phyloP scores from a whole-genome alignment of 1,140 invertebrate species.

The Cephus cinctus region DNA sequence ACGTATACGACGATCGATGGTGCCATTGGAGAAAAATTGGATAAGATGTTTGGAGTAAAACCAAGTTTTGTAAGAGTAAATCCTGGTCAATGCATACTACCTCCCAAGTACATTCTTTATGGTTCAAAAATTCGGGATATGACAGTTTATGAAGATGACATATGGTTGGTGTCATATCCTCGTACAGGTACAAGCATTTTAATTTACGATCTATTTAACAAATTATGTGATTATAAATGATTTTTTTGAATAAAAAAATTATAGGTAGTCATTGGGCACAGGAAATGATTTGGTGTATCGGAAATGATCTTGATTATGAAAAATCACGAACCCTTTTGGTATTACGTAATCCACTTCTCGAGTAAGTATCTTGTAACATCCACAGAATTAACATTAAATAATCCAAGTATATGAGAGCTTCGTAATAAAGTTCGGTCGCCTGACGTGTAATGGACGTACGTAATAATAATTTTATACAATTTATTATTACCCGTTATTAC shows the following conservation, averaged over 20 bases:
- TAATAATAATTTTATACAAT: too few relatives aligned
- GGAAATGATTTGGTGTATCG: conserved; percentile 86
- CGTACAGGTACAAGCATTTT: conserved; percentile 65
- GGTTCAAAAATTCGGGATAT: conserved; percentile 68
- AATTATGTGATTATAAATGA: not conserved
- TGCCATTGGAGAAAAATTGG: conserved; percentile 61
- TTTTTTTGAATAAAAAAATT: conserved; percentile 12
- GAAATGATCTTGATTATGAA: conserved; percentile 76
- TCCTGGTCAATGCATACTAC: conserved; percentile 67
- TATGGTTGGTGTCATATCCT: conserved; percentile 81
- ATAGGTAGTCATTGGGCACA: conserved; percentile 87
- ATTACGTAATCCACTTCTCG: conserved; percentile 59
- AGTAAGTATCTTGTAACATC: conserved; percentile 56
- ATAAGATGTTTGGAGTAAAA: conserved; percentile 66
- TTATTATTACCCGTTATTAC: too few relatives aligned
- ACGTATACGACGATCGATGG: conserved; percentile 64
- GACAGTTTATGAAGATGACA: conserved; percentile 67
- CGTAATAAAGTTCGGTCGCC: too few relatives aligned
- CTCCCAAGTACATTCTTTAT: conserved; percentile 66
- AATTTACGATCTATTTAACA: too few relatives aligned
- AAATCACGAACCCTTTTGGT: conserved; percentile 69
- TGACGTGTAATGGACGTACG: too few relatives aligned
- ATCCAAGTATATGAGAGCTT: too few relatives aligned
- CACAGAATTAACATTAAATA: too few relatives aligned
- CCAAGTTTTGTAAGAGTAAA: conserved; percentile 70